Evolutionary conservation across 2,113 vertebrate species (phyloP).

Genomic region (Scopus umbretta): DNA sequence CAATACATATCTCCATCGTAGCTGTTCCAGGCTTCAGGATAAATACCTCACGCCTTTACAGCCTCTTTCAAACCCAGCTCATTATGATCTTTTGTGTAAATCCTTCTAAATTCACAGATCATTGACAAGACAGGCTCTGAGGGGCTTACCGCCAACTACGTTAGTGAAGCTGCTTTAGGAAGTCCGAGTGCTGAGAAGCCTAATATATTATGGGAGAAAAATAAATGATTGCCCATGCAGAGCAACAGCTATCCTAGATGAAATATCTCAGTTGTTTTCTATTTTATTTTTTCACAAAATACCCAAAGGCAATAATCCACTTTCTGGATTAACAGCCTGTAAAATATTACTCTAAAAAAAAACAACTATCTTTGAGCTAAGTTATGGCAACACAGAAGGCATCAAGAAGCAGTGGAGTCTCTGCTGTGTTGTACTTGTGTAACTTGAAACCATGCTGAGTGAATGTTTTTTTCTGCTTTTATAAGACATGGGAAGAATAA

Average conservation of each 20-base stretch:
- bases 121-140: background rate
- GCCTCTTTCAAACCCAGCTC: background rate
- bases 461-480: background rate
- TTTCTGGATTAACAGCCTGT: slow-evolving; percentile 45
- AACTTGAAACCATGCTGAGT: slow-evolving; percentile 10
- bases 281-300: slow-evolving; percentile 27
- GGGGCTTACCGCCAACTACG: background rate
- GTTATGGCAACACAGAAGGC: background rate
- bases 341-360: slow-evolving; percentile 24
- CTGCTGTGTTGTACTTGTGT: background rate
- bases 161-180: slow-evolving; percentile 17
- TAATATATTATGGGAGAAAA: background rate
- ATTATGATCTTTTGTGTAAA: slow-evolving; percentile 23
- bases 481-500: background rate
- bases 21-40: background rate
- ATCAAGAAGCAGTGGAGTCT: background rate
- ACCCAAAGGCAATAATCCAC: slow-evolving; percentile 23
- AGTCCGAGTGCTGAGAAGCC: background rate
- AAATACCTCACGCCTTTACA: background rate
- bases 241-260: background rate
- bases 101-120: slow-evolving; percentile 23
- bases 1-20: background rate
- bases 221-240: background rate
- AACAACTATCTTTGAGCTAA: slow-evolving; percentile 20
- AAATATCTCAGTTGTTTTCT: slow-evolving; percentile 20